Evolutionary conservation across 2,113 vertebrate species (phyloP).

Genomic region (Lota lota): DNA sequence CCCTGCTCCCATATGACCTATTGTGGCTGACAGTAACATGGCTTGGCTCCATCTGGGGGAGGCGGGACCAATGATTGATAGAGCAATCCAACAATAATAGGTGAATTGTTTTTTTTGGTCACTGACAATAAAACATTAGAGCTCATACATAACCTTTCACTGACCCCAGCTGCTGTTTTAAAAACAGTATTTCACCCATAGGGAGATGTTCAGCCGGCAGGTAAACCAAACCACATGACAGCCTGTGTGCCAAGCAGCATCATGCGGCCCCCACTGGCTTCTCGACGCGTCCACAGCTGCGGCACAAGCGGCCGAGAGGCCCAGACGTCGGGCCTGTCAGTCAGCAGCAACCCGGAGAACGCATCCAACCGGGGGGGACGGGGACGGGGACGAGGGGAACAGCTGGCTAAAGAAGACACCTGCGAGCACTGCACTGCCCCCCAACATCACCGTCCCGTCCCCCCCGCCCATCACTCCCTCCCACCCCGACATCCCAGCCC

Average conservation of each 20-base stretch:
- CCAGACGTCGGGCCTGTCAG: slow-evolving; percentile 52
- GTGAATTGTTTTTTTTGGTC: slow-evolving; percentile 1
- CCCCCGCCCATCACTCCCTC: not conserved
- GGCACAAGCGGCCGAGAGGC: slow-evolving; percentile 27
- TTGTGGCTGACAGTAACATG: slow-evolving; percentile 46
- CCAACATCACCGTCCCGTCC: slow-evolving; percentile 6
- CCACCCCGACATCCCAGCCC: no score
- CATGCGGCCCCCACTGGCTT: not conserved
- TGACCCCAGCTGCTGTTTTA: no score
- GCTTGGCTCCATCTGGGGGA: slow-evolving; percentile 42
- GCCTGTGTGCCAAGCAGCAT: not conserved
- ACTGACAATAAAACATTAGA: no score
- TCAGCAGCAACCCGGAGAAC: slow-evolving; percentile 34
- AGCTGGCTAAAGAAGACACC: slow-evolving; percentile 57
- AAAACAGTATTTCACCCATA: no score
- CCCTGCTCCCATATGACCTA: slow-evolving; percentile 47
- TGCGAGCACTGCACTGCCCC: slow-evolving; percentile 8
- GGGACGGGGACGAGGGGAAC: slow-evolving; percentile 35
- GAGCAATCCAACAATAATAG: slow-evolving; percentile 35
- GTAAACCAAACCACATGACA: no score
- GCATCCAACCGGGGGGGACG: not conserved
- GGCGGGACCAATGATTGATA: slow-evolving; percentile 41
- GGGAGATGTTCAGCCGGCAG: no score
- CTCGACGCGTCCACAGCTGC: slow-evolving; percentile 26
- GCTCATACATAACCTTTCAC: no score